These are phyloP conservation scores for Hetaerina titia DNA, from an alignment of 2,888 invertebrate genomes.

Conservation along the genomic window DNA sequence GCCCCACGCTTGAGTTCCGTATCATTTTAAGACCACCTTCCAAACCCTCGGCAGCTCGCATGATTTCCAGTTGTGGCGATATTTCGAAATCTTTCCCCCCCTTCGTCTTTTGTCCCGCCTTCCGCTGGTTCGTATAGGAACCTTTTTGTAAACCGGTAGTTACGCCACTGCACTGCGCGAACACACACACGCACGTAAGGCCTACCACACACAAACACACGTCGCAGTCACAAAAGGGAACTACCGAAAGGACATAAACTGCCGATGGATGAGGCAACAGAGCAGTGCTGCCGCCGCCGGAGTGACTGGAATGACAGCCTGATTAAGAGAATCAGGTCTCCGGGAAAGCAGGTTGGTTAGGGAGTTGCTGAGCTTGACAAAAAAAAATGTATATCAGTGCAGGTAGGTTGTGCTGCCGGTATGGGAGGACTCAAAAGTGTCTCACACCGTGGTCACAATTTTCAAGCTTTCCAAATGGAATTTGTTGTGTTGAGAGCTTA, in stretches of 20 bases:
- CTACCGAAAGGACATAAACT: background rate
- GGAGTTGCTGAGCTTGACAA: background rate
- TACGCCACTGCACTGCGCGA: conserved; percentile 25
- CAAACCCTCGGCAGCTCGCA: background rate
- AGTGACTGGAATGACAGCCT: conserved; percentile 53
- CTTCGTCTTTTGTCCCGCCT: conserved; percentile 36
- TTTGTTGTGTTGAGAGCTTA: background rate
- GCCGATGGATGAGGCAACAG: conserved; percentile 6
- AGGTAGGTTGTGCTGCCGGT: background rate
- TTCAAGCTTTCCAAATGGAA: background rate
- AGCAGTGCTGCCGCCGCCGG: conserved; percentile 11
- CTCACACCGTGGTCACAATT: background rate
- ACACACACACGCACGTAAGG: background rate
- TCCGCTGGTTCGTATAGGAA: background rate
- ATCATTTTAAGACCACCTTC: background rate
- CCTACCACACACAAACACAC: background rate
- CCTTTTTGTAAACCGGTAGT: conserved; percentile 25
- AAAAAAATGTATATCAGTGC: background rate
- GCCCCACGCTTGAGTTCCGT: background rate
- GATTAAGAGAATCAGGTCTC: conserved; percentile 55
- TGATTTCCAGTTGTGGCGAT: background rate
- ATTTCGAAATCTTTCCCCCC: conserved; percentile 55
- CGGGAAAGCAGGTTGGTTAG: background rate
- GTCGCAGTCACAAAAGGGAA: conserved; percentile 42
- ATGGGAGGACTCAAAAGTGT: background rate